Conservation (phyloP, 2,113 vertebrate genomes). For the Brachypteracias leptosomus region DNA sequence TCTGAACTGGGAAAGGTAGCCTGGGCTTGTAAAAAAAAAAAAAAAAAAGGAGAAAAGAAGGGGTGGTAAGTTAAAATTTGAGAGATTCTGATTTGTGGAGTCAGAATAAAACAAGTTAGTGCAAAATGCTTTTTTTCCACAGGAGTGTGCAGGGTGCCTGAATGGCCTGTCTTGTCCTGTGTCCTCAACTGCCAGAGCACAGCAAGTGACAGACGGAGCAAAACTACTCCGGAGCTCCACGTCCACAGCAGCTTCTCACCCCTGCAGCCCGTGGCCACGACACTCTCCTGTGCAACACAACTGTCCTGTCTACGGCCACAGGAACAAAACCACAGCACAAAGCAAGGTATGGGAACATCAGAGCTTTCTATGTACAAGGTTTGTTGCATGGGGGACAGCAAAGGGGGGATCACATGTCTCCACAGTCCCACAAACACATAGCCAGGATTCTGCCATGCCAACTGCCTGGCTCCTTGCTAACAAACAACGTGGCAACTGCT, state of each 20-base stretch:
- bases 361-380: neutral
- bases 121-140: neutral
- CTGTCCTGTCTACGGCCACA: neutral
- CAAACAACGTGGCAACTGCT: neutral
- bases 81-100: neutral
- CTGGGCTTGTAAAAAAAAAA: neutral
- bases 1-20: neutral
- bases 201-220: neutral
- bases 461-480: neutral
- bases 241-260: neutral
- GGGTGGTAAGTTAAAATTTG: neutral
- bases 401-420: neutral
- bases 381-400: neutral
- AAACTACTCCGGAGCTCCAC: neutral
- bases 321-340: neutral
- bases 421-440: neutral
- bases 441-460: neutral
- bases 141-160: neutral
- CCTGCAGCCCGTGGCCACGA: fast-evolving
- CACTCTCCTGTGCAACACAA: neutral
- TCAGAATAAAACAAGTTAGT: neutral
- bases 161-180: neutral
- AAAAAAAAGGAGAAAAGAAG: no score
- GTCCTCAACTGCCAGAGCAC: neutral
- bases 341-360: neutral